A percentile compares a stretch with the other conserved stretches of the same genome.
Conservation (phyloP, 2,888 invertebrate genomes). For the Camptogramma bilineatum region DNA sequence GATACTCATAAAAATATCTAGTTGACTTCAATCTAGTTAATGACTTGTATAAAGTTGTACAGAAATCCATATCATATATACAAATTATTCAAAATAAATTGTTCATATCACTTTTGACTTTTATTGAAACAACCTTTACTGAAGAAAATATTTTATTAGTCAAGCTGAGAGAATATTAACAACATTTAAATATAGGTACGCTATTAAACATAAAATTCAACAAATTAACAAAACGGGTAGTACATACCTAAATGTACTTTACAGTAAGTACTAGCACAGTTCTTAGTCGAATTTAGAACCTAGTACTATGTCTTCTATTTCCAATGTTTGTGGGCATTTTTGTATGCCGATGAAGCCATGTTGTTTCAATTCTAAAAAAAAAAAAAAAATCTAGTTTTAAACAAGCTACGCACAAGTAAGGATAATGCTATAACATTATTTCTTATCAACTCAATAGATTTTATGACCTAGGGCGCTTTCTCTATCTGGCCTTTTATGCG, state of each 20-base stretch:
- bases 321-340: slow-evolving; percentile 62
- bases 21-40: slow-evolving; percentile 83
- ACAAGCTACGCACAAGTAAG: not conserved
- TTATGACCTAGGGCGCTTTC: no score
- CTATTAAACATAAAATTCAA: slow-evolving; percentile 9
- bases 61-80: slow-evolving; percentile 84
- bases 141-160: slow-evolving; percentile 10
- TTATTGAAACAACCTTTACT: slow-evolving; percentile 47
- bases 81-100: slow-evolving; percentile 83
- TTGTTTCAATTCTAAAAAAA: slow-evolving; percentile 70
- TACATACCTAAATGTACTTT: slow-evolving; percentile 1
- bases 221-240: slow-evolving; percentile 25
- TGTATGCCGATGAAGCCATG: slow-evolving; percentile 62
- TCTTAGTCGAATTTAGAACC: slow-evolving; percentile 56
- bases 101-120: slow-evolving; percentile 75
- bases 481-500: no score
- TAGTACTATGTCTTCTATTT: slow-evolving; percentile 61
- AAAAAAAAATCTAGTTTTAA: no score
- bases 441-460: no score
- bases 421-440: no score
- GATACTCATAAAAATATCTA: slow-evolving; percentile 82
- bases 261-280: slow-evolving; percentile 8
- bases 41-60: slow-evolving; percentile 82
- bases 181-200: slow-evolving; percentile 31
- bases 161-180: slow-evolving; percentile 20